Evolutionary conservation across 2,113 vertebrate species (phyloP).

Genomic region (Cyprichromis sp.): DNA sequence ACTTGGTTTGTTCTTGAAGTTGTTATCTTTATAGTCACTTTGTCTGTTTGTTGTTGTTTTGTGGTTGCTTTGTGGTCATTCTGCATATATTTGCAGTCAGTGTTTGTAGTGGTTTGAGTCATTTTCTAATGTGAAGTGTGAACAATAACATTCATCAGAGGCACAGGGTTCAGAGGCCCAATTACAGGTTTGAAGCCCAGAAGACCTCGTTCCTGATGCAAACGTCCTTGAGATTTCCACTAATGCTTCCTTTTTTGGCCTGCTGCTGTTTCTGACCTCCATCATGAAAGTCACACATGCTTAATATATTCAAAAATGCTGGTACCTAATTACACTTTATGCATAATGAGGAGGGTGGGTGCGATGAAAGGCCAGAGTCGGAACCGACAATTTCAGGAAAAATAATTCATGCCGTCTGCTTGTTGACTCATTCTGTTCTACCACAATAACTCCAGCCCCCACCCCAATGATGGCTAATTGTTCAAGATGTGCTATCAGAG

Average conservation of each 20-base stretch:
- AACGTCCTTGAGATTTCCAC: not conserved
- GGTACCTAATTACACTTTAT: slow-evolving; percentile 10
- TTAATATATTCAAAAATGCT: slow-evolving; percentile 29
- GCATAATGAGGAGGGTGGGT: slow-evolving; percentile 11
- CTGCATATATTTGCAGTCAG: not conserved
- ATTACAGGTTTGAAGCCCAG: not conserved
- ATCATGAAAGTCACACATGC: not conserved
- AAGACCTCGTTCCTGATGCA: not conserved
- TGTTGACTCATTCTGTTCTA: slow-evolving; percentile 10
- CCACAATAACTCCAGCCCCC: not conserved
- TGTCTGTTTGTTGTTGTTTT: not conserved
- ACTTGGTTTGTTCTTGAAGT: not conserved
- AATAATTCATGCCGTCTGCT: not conserved
- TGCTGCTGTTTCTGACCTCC: slow-evolving; percentile 7
- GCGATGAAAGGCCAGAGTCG: not conserved
- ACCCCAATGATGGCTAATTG: not conserved
- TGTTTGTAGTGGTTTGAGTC: not conserved
- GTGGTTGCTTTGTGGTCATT: not conserved
- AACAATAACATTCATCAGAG: not conserved
- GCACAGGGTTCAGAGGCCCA: not conserved
- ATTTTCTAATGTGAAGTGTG: not conserved
- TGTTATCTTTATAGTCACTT: not conserved
- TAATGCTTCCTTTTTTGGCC: not conserved
- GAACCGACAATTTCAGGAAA: not conserved
- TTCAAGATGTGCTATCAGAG: not conserved